Evolutionary conservation across 1,140 invertebrate species (phyloP).

Genomic region (Platyura marginata): DNA sequence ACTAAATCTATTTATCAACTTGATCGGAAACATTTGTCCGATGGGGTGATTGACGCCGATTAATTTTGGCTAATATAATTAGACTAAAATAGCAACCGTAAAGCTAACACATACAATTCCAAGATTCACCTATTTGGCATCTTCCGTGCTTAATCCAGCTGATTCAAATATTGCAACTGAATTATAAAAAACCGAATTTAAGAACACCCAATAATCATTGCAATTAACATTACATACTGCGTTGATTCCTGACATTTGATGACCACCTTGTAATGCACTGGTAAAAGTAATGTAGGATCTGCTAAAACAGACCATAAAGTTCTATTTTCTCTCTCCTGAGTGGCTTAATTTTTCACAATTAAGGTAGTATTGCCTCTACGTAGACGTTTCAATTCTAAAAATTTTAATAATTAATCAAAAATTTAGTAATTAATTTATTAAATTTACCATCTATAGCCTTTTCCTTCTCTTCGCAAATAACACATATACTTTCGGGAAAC

Average conservation of each 20-base stretch:
- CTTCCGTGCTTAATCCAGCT: slow-evolving; percentile 29
- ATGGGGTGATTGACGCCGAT: no score
- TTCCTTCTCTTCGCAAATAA: no score
- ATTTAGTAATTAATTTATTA: no score
- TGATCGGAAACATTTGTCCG: no score
- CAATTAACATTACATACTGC: slow-evolving; percentile 34
- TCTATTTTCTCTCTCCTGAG: slow-evolving; percentile 24
- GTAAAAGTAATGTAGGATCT: slow-evolving; percentile 37
- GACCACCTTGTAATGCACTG: slow-evolving; percentile 56
- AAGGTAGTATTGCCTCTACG: slow-evolving; percentile 17
- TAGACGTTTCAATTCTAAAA: slow-evolving; percentile 19
- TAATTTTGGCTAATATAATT: slow-evolving; percentile 28
- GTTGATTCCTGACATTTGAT: slow-evolving; percentile 76
- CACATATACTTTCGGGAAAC: no score
- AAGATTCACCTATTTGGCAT: slow-evolving; percentile 40
- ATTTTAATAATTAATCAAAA: not conserved
- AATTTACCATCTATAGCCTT: slow-evolving; percentile 2
- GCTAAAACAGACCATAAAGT: slow-evolving; percentile 30
- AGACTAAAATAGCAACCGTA: slow-evolving; percentile 34
- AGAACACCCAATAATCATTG: not conserved
- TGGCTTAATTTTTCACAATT: slow-evolving; percentile 15
- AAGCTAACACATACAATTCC: slow-evolving; percentile 44
- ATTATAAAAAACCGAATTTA: no score
- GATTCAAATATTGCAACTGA: slow-evolving; percentile 39
- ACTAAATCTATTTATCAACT: no score